Percentiles rank a stretch among this genome's conserved stretches.
phyloP scores from a whole-genome alignment of 37 sponge, comb jelly and placozoan genomes.

The Crambe crambe region DNA sequence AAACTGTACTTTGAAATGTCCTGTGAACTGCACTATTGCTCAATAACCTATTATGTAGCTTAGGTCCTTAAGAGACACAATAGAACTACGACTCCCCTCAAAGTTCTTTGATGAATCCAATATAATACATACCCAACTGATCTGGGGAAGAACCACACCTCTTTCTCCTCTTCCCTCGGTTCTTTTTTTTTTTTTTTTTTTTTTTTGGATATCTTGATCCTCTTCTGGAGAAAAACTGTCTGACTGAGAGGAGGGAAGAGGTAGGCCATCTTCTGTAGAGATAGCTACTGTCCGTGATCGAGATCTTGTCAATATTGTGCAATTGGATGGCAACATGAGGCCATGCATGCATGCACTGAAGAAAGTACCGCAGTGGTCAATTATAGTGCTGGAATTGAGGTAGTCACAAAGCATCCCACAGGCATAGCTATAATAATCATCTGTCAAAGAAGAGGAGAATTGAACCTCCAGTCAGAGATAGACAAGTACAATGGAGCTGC shows the following conservation, averaged over 20 bases:
- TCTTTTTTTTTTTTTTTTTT: too few species aligned
- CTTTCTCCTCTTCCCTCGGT: background rate
- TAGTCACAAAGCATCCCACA: constrained; percentile 72
- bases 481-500: constrained; percentile 17
- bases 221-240: constrained; percentile 31
- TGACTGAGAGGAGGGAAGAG: background rate
- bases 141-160: background rate
- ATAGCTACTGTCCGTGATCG: background rate
- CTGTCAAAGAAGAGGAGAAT: constrained; percentile 12
- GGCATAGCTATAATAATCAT: constrained; percentile 59
- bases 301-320: constrained; percentile 27
- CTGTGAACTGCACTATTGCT: too few species aligned
- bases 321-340: too few species aligned
- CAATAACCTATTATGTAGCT: constrained; percentile 15
- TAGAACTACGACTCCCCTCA: background rate
- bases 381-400: too few species aligned
- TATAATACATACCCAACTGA: constrained; percentile 45
- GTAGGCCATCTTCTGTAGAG: constrained; percentile 1
- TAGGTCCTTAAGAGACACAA: constrained; percentile 30
- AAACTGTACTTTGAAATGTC: background rate
- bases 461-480: too few species aligned
- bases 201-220: too few species aligned
- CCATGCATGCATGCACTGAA: too few species aligned
- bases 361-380: too few species aligned
- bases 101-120: constrained; percentile 33